A percentile compares a stretch with the other conserved stretches of the same genome.
Conservation (phyloP, 2,797 vertebrate genomes). For the Eidolon dupreanum region DNA sequence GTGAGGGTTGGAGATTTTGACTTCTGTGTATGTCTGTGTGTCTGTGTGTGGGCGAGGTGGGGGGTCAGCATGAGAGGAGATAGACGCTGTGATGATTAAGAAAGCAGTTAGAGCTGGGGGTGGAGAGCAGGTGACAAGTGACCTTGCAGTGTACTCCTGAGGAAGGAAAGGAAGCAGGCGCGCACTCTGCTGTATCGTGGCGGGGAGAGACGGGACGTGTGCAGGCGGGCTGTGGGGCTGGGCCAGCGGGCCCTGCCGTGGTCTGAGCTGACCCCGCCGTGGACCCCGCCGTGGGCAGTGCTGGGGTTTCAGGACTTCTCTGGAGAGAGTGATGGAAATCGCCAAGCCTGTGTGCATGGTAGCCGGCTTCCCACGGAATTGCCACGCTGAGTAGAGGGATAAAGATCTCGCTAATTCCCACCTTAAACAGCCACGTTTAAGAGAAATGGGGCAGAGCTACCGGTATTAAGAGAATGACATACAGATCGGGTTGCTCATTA, state of each 20-base stretch:
- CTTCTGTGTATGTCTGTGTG: not conserved
- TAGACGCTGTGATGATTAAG: no score
- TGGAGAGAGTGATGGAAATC: not conserved
- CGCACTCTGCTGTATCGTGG: not conserved
- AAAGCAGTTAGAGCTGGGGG: not conserved
- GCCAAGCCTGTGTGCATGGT: not conserved
- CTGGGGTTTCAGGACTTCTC: not conserved
- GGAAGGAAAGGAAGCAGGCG: not conserved
- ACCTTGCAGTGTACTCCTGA: not conserved
- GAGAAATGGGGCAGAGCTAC: not conserved
- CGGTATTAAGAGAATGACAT: not conserved
- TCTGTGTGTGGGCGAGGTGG: accelerated
- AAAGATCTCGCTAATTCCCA: not conserved
- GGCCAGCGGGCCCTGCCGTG: not conserved
- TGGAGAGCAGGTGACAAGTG: not conserved
- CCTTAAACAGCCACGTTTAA: not conserved
- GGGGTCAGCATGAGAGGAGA: not conserved
- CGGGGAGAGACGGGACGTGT: no score
- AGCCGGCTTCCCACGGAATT: not conserved
- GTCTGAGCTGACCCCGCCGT: not conserved
- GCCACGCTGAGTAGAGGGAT: not conserved
- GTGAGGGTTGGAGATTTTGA: not conserved
- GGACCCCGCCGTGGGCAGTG: not conserved
- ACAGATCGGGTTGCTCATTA: not conserved
- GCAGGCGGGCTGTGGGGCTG: not conserved